Percentiles rank a stretch among this genome's conserved stretches.
Conservation (phyloP, 2,888 invertebrate species). For the Tuberolachnus salignus region DNA sequence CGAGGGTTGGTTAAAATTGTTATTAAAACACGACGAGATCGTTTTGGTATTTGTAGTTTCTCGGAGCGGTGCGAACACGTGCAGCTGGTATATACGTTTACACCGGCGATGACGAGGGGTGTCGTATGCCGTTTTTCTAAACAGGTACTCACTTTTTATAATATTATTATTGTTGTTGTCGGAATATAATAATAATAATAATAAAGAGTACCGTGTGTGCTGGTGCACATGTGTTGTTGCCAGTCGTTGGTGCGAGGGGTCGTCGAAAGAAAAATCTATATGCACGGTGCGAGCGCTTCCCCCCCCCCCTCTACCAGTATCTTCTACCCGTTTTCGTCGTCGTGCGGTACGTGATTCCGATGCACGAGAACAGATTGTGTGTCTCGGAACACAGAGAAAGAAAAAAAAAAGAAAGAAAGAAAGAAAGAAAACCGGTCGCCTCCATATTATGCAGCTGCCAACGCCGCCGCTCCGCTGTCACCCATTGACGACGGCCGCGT, state of each 20-base stretch:
- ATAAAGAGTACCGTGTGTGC: conserved; percentile 1
- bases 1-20: background rate
- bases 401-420: background rate
- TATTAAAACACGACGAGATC: background rate
- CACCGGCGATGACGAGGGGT: background rate
- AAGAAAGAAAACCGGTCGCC: conserved; percentile 38
- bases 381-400: background rate
- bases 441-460: conserved; percentile 32
- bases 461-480: conserved; percentile 36
- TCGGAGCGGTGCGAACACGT: background rate
- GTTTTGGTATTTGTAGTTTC: background rate
- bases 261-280: conserved; percentile 23
- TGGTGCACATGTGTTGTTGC: conserved; percentile 37
- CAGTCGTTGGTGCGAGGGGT: background rate
- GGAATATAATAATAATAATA: conserved; percentile 28
- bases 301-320: background rate
- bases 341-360: conserved; percentile 41
- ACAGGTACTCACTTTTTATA: conserved; percentile 20
- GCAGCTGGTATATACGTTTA: conserved; percentile 2
- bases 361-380: conserved; percentile 52
- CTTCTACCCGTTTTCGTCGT: background rate
- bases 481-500: conserved; percentile 36
- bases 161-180: conserved; percentile 1
- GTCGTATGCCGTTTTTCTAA: conserved; percentile 36
- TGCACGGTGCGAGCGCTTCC: background rate